These are phyloP conservation scores for Mayetiola destructor DNA, from an alignment of 2,888 invertebrate genomes.

Conservation along the genomic window DNA sequence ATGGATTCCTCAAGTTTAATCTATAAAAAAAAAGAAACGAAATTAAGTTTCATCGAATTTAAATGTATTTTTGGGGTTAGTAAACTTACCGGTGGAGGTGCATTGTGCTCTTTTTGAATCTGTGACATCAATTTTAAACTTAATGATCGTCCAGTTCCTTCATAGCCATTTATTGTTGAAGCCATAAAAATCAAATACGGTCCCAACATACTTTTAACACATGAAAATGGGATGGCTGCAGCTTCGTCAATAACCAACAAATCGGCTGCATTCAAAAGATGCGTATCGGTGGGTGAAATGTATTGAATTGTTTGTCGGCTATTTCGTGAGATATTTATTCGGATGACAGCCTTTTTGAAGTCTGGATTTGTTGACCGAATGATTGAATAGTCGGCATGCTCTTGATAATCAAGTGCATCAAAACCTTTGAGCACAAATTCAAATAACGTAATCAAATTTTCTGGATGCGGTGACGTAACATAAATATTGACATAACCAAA, in stretches of 20 bases:
- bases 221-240: constrained; percentile 90
- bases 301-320: constrained; percentile 95
- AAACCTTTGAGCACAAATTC: constrained; percentile 94
- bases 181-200: constrained; percentile 90
- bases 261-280: constrained; percentile 83
- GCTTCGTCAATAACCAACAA: constrained; percentile 95
- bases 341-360: constrained; percentile 88
- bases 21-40: constrained; percentile 30
- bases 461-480: constrained; percentile 95
- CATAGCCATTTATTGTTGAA: constrained; percentile 95
- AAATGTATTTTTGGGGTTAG: neutral
- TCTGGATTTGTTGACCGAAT: constrained; percentile 91
- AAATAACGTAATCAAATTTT: constrained; percentile 93
- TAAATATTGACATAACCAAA: constrained; percentile 77
- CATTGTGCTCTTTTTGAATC: constrained; percentile 48
- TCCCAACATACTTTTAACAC: constrained; percentile 76
- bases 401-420: constrained; percentile 85
- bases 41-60: neutral
- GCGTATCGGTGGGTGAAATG: constrained; percentile 83
- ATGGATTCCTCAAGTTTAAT: constrained; percentile 86
- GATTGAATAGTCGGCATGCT: constrained; percentile 89
- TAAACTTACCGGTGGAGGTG: constrained; percentile 43
- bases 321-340: constrained; percentile 80
- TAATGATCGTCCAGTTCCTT: constrained; percentile 92
- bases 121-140: constrained; percentile 90